Percentiles rank a stretch among this genome's conserved stretches.
Evolutionary conservation across 2,888 invertebrate species (phyloP).

Genomic region (Melanostoma scalare): DNA sequence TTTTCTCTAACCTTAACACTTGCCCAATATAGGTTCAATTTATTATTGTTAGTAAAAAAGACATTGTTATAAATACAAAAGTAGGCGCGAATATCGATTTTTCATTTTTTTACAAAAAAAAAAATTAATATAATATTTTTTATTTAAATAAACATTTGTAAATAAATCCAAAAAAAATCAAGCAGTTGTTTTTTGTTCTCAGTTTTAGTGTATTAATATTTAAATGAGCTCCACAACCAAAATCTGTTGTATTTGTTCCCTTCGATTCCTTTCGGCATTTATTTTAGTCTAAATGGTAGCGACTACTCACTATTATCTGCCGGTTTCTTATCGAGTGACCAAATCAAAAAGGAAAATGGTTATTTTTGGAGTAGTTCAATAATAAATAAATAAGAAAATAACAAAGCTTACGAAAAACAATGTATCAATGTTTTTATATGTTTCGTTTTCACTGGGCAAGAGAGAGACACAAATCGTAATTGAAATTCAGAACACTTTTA

Average conservation of each 20-base stretch:
- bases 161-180: slow-evolving; percentile 60
- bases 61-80: slow-evolving; percentile 7
- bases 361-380: too few species aligned
- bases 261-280: neutral
- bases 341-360: too few species aligned
- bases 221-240: neutral
- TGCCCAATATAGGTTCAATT: slow-evolving; percentile 68
- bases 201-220: neutral
- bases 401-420: too few species aligned
- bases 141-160: slow-evolving; percentile 69
- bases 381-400: too few species aligned
- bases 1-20: slow-evolving; percentile 60
- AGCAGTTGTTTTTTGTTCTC: neutral
- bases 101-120: slow-evolving; percentile 68
- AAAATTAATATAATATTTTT: slow-evolving; percentile 66
- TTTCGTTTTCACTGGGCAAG: too few species aligned
- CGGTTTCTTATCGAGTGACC: too few species aligned
- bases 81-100: slow-evolving; percentile 71
- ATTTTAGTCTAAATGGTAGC: too few species aligned
- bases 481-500: too few species aligned
- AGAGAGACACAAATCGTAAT: too few species aligned
- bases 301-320: too few species aligned
- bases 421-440: too few species aligned
- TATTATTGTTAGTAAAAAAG: slow-evolving; percentile 39
- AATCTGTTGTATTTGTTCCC: too few species aligned